These are phyloP conservation scores for Achroia grisella DNA, from an alignment of 1,140 invertebrate genomes.

Conservation along the genomic window DNA sequence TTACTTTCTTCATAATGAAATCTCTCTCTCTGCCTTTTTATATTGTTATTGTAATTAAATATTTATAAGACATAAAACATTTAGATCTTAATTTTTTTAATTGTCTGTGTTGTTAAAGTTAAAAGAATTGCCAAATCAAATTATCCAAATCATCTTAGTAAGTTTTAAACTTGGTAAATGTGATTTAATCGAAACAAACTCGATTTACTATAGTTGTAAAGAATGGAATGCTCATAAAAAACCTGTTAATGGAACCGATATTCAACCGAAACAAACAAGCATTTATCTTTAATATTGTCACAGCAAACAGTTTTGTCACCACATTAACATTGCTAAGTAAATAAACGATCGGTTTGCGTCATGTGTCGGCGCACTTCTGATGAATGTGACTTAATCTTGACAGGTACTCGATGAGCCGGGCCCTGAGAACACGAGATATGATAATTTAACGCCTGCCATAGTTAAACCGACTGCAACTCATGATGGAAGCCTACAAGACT, in stretches of 20 bases:
- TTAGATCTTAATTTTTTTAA: too few relatives aligned
- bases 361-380: neutral
- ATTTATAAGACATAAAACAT: too few relatives aligned
- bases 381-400: conserved; percentile 3
- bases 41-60: too few relatives aligned
- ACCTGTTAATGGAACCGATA: neutral
- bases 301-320: neutral
- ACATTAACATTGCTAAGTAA: neutral
- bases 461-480: conserved; percentile 79
- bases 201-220: too few relatives aligned
- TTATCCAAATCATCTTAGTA: too few relatives aligned
- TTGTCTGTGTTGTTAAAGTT: too few relatives aligned
- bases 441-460: conserved; percentile 89
- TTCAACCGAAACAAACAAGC: neutral
- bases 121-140: too few relatives aligned
- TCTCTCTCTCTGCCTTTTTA: too few relatives aligned
- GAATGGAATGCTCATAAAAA: too few relatives aligned
- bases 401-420: conserved; percentile 89
- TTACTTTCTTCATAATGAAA: too few relatives aligned
- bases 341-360: neutral
- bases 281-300: neutral
- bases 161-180: too few relatives aligned
- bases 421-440: conserved; percentile 89
- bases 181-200: too few relatives aligned
- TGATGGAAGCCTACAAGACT: conserved; percentile 43